These are phyloP conservation scores for Drosophila nebulosa DNA, from an alignment of 1,140 invertebrate genomes.

Conservation along the genomic window DNA sequence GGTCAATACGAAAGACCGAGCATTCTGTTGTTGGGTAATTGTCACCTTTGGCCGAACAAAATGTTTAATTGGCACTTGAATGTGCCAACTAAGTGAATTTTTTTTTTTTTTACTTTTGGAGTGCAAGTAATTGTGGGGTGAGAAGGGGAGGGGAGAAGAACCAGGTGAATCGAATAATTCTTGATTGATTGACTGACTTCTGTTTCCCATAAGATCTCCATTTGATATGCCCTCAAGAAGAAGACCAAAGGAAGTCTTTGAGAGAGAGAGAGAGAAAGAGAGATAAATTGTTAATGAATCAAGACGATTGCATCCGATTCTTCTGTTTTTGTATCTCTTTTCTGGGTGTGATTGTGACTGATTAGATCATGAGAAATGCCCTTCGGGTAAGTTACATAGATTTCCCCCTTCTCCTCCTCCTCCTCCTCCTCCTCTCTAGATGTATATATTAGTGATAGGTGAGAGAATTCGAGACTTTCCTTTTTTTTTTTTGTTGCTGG, in stretches of 20 bases:
- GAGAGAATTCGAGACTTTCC: neutral
- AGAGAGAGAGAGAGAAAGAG: conserved; percentile 2
- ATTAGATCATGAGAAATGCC: conserved; percentile 46
- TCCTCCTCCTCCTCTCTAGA: too few species aligned
- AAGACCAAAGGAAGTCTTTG: neutral
- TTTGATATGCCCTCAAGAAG: conserved; percentile 9
- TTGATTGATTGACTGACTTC: conserved; percentile 9
- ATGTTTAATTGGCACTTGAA: conserved; percentile 70
- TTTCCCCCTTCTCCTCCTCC: too few species aligned
- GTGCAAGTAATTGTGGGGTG: conserved; percentile 9
- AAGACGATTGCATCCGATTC: conserved; percentile 20
- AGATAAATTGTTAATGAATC: conserved; percentile 32
- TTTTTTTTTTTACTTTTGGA: neutral
- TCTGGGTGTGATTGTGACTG: conserved; percentile 11
- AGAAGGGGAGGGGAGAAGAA: neutral
- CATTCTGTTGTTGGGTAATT: conserved; percentile 51
- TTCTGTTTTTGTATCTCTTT: conserved; percentile 14
- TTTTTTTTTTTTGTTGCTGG: too few species aligned
- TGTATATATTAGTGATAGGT: conserved; percentile 33
- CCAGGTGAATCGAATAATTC: neutral
- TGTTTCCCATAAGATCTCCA: neutral
- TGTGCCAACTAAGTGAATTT: conserved; percentile 12
- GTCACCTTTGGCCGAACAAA: conserved; percentile 58
- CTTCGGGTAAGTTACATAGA: conserved; percentile 3
- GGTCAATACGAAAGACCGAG: conserved; percentile 27